Evolutionary conservation across 2,113 vertebrate genomes (phyloP).

Genomic region (Axis porcinus): DNA sequence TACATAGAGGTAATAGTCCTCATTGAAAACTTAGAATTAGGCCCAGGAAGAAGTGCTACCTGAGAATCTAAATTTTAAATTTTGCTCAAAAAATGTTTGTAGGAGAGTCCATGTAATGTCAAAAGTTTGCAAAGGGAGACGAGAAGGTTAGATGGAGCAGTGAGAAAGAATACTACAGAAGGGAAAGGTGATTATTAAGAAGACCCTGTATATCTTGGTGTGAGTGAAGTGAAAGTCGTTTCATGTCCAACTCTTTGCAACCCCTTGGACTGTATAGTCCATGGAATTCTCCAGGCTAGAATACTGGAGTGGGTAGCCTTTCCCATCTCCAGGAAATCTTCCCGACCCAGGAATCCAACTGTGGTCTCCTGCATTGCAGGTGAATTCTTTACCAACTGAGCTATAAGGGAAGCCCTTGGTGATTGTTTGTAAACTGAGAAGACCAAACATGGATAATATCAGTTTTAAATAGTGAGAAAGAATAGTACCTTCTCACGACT

Average conservation of each 20-base stretch:
- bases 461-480: neutral
- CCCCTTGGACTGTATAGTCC: neutral
- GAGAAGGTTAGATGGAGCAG: neutral
- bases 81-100: neutral
- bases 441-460: neutral
- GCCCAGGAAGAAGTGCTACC: neutral
- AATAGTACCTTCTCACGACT: neutral
- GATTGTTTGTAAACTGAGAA: neutral
- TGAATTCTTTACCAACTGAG: neutral
- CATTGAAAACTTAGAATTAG: neutral
- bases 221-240: neutral
- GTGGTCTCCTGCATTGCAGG: neutral
- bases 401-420: neutral
- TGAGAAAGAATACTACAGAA: neutral
- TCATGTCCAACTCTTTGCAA: fast-evolving
- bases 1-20: neutral
- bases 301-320: neutral
- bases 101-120: neutral
- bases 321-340: neutral
- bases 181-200: neutral
- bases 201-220: neutral
- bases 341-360: fast-evolving
- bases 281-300: neutral
- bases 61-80: neutral
- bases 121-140: neutral